Conservation (phyloP, 2,888 invertebrate species). For the Cynaeus angustus region DNA sequence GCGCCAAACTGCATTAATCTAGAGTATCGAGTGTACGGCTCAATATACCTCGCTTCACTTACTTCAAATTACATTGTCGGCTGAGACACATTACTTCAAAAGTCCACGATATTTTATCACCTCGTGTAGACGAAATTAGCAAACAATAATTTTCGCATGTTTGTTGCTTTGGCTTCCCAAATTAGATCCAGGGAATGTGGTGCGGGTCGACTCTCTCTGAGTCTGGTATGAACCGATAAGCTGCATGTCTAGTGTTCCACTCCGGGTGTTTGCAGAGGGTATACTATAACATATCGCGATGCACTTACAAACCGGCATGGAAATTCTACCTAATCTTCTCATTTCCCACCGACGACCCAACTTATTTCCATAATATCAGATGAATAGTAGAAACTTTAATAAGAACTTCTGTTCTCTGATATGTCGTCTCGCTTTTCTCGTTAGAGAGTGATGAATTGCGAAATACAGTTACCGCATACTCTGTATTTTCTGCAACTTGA, state of each 20-base stretch:
- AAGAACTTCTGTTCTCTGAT: slow-evolving; percentile 49
- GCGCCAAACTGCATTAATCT: slow-evolving; percentile 43
- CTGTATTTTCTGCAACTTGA: slow-evolving; percentile 3
- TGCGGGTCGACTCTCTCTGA: slow-evolving; percentile 19
- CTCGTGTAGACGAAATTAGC: not conserved
- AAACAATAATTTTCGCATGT: not conserved
- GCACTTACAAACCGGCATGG: slow-evolving; percentile 46
- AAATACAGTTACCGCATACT: slow-evolving; percentile 7
- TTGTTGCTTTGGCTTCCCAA: slow-evolving; percentile 2
- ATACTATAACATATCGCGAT: slow-evolving; percentile 34
- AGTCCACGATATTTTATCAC: not conserved
- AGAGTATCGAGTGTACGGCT: slow-evolving; percentile 1
- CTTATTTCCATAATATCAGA: slow-evolving; percentile 59
- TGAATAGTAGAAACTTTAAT: slow-evolving; percentile 58
- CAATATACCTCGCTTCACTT: slow-evolving; percentile 3
- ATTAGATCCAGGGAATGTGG: slow-evolving; percentile 26
- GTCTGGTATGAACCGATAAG: slow-evolving; percentile 36
- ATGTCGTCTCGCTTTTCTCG: slow-evolving; percentile 30
- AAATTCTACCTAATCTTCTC: slow-evolving; percentile 56
- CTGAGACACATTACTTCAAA: not conserved
- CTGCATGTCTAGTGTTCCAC: slow-evolving; percentile 28
- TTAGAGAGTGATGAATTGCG: slow-evolving; percentile 26
- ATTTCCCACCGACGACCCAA: slow-evolving; percentile 55
- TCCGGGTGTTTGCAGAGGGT: slow-evolving; percentile 34
- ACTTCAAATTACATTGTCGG: not conserved